These are phyloP conservation scores for Marmota monax DNA, from an alignment of 2,113 vertebrate genomes.

Conservation along the genomic window DNA sequence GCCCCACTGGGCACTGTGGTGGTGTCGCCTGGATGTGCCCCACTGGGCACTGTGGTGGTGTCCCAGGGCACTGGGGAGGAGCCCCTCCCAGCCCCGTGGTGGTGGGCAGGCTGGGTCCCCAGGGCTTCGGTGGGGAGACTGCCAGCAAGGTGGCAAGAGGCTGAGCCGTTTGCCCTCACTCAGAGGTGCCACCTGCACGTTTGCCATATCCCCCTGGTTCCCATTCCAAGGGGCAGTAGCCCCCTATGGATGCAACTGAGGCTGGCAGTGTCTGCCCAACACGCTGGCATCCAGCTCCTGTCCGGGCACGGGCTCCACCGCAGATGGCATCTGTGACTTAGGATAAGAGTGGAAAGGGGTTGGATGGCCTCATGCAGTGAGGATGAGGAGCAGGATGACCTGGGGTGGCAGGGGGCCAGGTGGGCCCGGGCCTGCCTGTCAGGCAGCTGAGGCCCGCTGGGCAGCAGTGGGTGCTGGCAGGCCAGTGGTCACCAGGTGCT, in stretches of 20 bases:
- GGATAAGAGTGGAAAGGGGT: not conserved
- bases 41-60: not conserved
- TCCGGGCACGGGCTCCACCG: no score
- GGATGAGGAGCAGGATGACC: no score
- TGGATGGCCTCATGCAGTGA: rapidly evolving
- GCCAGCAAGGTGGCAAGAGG: not conserved
- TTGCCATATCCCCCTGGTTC: rapidly evolving
- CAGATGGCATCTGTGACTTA: not conserved
- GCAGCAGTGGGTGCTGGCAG: not conserved
- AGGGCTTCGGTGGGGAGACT: not conserved
- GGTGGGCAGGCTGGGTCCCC: not conserved
- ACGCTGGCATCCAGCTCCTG: no score
- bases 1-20: no score
- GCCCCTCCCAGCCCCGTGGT: rapidly evolving
- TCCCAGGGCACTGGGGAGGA: not conserved
- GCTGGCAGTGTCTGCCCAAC: no score
- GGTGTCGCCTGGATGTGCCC: not conserved
- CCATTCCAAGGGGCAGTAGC: rapidly evolving
- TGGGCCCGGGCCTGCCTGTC: not conserved
- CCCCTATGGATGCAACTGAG: no score
- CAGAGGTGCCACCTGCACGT: no score
- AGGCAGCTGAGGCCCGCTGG: not conserved
- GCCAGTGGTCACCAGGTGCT: not conserved
- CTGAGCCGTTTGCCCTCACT: no score
- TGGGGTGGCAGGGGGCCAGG: no score